Base-by-base conservation (phyloP, 2,113 vertebrate species). In the Elephantulus edwardii region DNA sequence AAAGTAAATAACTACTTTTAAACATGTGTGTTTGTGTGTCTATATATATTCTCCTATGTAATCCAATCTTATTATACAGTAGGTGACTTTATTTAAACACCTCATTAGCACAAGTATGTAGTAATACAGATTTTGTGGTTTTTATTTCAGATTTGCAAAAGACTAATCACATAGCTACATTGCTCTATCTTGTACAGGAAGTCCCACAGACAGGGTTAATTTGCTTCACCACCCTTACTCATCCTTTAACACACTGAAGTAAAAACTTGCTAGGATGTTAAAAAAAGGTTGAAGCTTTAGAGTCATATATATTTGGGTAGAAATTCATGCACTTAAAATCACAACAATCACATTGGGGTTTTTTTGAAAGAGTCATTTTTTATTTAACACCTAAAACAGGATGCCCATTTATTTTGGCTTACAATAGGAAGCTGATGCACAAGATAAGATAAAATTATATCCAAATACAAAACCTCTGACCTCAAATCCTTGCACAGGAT, bases 381-480 rank as follows among this genome's bases (percentile, higher is more conserved):
- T 86, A 81, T 94, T 94, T 60, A 83, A 90, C 33, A 66, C 64
- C 40, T 35, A 64, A 91, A 56, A 77, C 92, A 92, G 94, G 88
- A 95, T 91, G 78, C 28, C 89, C 35, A 74, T 68, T 86, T 78
- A 83, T 60, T 79, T 77, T 89, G 94, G 93, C n/a, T 24, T 83
- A 91, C 91, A 91, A 76, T 66, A 83, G 75, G 86, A 86, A 89
- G 91, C 70, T 80, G 93, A 92, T 89, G 42, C 64, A 44, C 40
- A 87, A 91, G 94, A 94, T 93, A 94, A 93, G 78, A 83, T 4
- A 86, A 44, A 95, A 93, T 71, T 88, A 80, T 50, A 95, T 50
- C 95, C 88, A 91, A 95, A 92, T 83, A 90, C 35, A 48, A 88
- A 76, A 52, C n/a, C n/a, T 60, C 35, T 91, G 92, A 92, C 94